phyloP scores from a whole-genome alignment of 92 coral and sea anemone genomes.

The Bergia sp. region DNA sequence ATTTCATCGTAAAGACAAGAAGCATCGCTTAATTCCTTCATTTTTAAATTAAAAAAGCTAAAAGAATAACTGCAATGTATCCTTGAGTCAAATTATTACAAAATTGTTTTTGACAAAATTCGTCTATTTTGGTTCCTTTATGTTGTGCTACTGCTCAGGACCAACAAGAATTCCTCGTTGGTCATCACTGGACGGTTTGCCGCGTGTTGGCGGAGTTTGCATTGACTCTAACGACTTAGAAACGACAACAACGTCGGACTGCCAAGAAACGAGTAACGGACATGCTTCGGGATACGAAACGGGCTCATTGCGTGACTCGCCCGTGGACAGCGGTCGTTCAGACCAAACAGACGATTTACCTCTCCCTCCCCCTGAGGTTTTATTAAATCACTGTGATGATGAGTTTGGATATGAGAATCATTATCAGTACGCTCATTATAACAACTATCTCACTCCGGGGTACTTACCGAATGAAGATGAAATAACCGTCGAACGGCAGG shows the following conservation, averaged over 20 bases:
- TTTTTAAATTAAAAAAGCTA: too few species aligned
- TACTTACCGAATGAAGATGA: slow-evolving; percentile 50
- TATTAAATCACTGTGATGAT: slow-evolving; percentile 51
- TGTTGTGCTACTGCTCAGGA: slow-evolving; percentile 32
- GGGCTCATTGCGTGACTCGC: slow-evolving; percentile 66
- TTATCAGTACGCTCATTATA: slow-evolving; percentile 52
- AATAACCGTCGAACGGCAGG: slow-evolving; percentile 69
- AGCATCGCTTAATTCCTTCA: too few species aligned
- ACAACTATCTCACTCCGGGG: slow-evolving; percentile 54
- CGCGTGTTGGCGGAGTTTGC: slow-evolving; percentile 88
- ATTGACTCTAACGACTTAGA: slow-evolving; percentile 61
- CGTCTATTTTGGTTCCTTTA: not conserved
- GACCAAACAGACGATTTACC: slow-evolving; percentile 49
- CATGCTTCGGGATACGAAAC: slow-evolving; percentile 56
- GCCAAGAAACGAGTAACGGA: slow-evolving; percentile 52
- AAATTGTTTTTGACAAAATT: not conserved
- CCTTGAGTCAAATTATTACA: too few species aligned
- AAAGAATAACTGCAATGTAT: too few species aligned
- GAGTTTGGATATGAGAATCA: slow-evolving; percentile 83
- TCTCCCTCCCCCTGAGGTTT: slow-evolving; percentile 38
- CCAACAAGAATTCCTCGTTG: slow-evolving; percentile 78
- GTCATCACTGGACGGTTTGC: slow-evolving; percentile 95
- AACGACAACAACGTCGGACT: slow-evolving; percentile 59
- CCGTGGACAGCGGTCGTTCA: slow-evolving; percentile 62
- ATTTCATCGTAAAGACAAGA: too few species aligned